These are phyloP conservation scores for Heliocidaris erythrogramma DNA, from an alignment of 35 echinoderm and acorn worm genomes.

Conservation along the genomic window DNA sequence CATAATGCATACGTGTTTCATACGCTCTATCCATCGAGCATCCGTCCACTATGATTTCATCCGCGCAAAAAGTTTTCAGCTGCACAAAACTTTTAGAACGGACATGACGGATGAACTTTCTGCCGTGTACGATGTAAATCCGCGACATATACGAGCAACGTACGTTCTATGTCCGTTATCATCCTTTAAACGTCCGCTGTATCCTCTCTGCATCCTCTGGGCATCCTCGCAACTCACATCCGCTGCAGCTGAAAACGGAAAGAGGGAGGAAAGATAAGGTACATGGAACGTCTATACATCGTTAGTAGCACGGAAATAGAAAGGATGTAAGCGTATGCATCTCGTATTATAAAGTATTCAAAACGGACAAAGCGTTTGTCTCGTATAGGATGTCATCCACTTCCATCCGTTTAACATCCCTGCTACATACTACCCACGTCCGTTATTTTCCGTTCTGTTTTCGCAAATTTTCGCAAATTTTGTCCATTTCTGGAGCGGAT, in stretches of 20 bases:
- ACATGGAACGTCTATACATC: slow-evolving; percentile 41
- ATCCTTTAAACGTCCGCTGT: neutral
- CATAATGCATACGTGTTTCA: slow-evolving; percentile 34
- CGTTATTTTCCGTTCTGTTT: too few species aligned
- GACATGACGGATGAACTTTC: too few species aligned
- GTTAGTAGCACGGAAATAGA: slow-evolving; percentile 36
- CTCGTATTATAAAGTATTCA: slow-evolving; percentile 41
- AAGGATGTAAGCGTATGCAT: neutral
- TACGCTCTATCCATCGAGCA: slow-evolving; percentile 38
- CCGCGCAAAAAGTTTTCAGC: slow-evolving; percentile 21
- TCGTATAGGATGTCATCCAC: too few species aligned
- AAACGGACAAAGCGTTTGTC: slow-evolving; percentile 34
- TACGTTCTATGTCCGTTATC: neutral
- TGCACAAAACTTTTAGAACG: slow-evolving; percentile 32
- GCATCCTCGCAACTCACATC: neutral
- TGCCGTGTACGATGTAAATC: too few species aligned
- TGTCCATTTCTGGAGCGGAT: slow-evolving; percentile 32
- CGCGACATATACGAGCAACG: too few species aligned
- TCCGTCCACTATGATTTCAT: slow-evolving; percentile 35
- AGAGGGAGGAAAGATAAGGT: slow-evolving; percentile 19
- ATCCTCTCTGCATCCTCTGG: slow-evolving; percentile 9
- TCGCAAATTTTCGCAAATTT: slow-evolving; percentile 36
- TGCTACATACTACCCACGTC: too few species aligned
- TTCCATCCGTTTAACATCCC: too few species aligned
- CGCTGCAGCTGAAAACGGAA: slow-evolving; percentile 23